Base-by-base conservation (phyloP, 2,113 vertebrate species). In the Nibea coibor region DNA sequence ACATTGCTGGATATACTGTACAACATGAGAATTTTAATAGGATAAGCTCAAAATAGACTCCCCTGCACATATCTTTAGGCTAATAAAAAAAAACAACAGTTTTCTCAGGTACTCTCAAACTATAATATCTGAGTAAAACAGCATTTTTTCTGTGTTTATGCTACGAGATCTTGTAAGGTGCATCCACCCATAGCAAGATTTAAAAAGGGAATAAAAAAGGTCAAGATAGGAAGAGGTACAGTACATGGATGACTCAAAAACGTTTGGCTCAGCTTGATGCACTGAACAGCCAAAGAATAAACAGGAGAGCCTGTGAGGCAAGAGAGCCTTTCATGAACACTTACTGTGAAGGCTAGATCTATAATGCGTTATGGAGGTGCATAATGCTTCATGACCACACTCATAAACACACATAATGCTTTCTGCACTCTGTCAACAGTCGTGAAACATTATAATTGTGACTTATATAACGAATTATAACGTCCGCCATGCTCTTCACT, bases 11-110 rank as follows among this genome's bases (percentile, higher is more conserved):
- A 76, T 67, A 22, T 65, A 76, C 56, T 77, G 73, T 73, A 81
- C 73, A 83, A 83, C 72, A 72, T 66, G 57, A 82, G 73, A 80
- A 86, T 88, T 63, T 85, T 83, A 88, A 87, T 83, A 77, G 82
- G 76, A 88, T 87, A 75, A 85, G 67, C 56, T 75, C 48, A 75
- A 35, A 74, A 61, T 39, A 65, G 67, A 61, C 64, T 81, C 20
- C 56, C 59, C 42, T 69, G 54, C 83, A 84, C n/a, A 61, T 80
- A 72, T 75, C 51, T 42, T 4, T 6, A 78, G 69, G 65, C 57
- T 26, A 26, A 45, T 28, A 59, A 81, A 45, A 68, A 81, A 76
- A 57, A 43, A 7, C 1, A 14, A 79, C 59, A 47, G 24, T 66
- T 48, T 58, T 71, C 47, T 58, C 48, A 64, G 50, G 24, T 53